phyloP scores from a whole-genome alignment of 2,888 invertebrate species.

The Sclerodermus sp. region DNA sequence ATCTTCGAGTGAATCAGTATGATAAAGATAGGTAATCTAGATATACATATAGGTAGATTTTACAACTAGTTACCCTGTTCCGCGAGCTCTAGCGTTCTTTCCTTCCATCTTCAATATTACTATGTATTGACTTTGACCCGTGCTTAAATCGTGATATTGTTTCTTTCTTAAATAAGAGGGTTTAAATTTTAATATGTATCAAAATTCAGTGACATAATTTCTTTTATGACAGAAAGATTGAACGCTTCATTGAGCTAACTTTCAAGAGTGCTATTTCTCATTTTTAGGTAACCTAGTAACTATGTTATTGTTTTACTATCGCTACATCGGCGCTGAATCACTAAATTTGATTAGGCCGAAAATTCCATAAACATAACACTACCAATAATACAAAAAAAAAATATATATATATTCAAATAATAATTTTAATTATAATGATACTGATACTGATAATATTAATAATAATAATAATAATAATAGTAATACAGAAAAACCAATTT shows the following conservation, averaged over 20 bases:
- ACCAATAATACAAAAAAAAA: constrained; percentile 4
- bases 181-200: too few species aligned
- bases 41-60: constrained; percentile 51
- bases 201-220: not conserved
- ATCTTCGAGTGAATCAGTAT: constrained; percentile 43
- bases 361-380: constrained; percentile 11
- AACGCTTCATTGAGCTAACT: constrained; percentile 48
- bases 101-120: constrained; percentile 15
- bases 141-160: not conserved
- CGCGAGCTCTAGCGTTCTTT: constrained; percentile 44
- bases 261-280: constrained; percentile 49
- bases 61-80: constrained; percentile 55
- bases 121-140: constrained; percentile 6
- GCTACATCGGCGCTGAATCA: constrained; percentile 36
- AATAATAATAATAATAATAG: too few species aligned
- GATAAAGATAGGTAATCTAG: constrained; percentile 41
- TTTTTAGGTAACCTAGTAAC: constrained; percentile 46
- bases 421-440: too few species aligned
- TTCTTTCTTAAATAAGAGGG: constrained; percentile 7
- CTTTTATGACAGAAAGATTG: constrained; percentile 32
- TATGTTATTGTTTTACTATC: constrained; percentile 40
- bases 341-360: constrained; percentile 18
- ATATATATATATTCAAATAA: constrained; percentile 13
- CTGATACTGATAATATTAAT: too few species aligned
- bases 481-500: too few species aligned